Evolutionary conservation across 1,140 invertebrate genomes (phyloP), one percentile per base, ranked within the genome.

Genomic region (Coptotermes formosanus): DNA sequence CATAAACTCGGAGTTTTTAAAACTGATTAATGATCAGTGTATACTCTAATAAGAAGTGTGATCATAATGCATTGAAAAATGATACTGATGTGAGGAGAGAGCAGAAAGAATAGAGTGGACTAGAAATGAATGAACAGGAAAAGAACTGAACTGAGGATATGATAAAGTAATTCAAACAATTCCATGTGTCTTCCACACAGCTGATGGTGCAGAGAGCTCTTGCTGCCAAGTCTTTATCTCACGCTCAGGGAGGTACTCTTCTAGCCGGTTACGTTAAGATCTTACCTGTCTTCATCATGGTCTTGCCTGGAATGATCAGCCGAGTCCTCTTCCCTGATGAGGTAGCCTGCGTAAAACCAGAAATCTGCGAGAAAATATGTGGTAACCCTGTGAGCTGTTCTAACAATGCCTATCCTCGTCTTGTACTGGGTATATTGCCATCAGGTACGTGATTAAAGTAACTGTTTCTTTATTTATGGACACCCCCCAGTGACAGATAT

Each of bases 371-470:
- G 64, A 75, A 30, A 75, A n/a, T 30, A 30, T 75, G 64, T 75
- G 64, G 64, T 75, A 75, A 75, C n/a, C 64, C 64, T 30, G 64
- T 75, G 25, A 75, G 64, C 64, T 75, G 64, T 75, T 75, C 64
- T 75, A 75, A 75, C 64, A 75, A 7, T 75, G 64, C 64, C 64
- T 75, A 75, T 75, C 64, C 64, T 30, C 64, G 7, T 75, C 64
- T 75, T 30, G 64, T 75, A 30, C n/a, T 75, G 64, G 64, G 64
- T 75, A 30, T 30, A 75, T 12, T 75, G 64, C 64, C 64, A 30
- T n/a, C 64, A 75, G 64, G 64, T 75, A 75, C 64, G 64, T 75
- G 64, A 75, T 75, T 30, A 75, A 3, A n/a, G n/a, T 75, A 75
- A 25, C n/a, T 75, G 2, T 75, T 75, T 75, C 1, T 8, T 75